Conservation (phyloP, 35 echinoderm and acorn worm species). For the Heliocidaris tuberculata region DNA sequence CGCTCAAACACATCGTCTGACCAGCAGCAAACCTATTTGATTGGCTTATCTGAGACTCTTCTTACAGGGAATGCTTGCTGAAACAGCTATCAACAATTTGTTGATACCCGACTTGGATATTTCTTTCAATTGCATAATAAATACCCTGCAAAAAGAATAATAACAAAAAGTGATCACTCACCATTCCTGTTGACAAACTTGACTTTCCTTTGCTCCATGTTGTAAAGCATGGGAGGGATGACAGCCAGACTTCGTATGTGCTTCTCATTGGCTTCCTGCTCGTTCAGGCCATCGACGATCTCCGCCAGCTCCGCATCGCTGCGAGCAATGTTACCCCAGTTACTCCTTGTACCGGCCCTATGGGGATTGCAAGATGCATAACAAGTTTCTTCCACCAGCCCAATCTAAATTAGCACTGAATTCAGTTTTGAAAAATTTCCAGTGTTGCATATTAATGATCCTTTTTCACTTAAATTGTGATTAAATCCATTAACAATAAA, state of each 20-base stretch:
- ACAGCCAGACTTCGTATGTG: conserved; percentile 96
- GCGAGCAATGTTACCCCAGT: conserved; percentile 97
- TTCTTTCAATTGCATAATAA: too few relatives aligned
- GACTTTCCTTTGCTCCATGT: conserved; percentile 74
- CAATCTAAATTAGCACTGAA: not conserved
- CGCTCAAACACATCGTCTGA: too few relatives aligned
- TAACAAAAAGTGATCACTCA: not conserved
- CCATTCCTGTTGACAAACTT: conserved; percentile 97
- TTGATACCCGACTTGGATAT: too few relatives aligned
- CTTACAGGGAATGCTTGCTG: too few relatives aligned
- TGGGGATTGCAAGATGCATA: not conserved
- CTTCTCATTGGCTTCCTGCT: conserved; percentile 92
- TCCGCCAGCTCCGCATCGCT: conserved; percentile 98
- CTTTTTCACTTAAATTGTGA: not conserved
- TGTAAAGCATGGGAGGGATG: conserved; percentile 89
- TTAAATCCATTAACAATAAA: not conserved
- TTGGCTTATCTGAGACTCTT: too few relatives aligned
- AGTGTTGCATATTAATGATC: not conserved
- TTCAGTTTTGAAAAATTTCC: not conserved
- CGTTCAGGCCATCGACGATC: conserved; percentile 96
- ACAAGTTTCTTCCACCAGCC: not conserved
- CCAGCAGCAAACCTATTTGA: too few relatives aligned
- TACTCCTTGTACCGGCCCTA: conserved; percentile 92
- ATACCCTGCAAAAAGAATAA: too few relatives aligned
- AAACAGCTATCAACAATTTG: too few relatives aligned